These are phyloP conservation scores for Triops cancriformis DNA, from an alignment of 1,140 invertebrate species.

Conservation along the genomic window DNA sequence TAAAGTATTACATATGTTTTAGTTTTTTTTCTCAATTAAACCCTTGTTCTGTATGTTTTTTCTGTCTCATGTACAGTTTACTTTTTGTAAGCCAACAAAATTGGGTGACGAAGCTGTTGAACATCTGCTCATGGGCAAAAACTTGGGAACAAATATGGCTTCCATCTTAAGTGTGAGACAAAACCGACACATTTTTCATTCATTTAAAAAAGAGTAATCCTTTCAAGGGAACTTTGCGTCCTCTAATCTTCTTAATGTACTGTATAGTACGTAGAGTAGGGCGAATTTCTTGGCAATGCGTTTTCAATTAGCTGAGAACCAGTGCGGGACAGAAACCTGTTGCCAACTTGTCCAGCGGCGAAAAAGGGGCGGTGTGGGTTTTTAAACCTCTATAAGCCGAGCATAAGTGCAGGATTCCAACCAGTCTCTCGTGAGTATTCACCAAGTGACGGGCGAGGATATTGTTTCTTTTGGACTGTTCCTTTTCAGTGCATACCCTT, in stretches of 20 bases:
- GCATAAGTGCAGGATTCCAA: not conserved
- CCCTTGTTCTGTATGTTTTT: no score
- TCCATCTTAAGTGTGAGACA: no score
- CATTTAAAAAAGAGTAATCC: not conserved
- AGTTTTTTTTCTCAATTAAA: no score
- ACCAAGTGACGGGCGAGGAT: not conserved
- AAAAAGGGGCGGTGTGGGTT: not conserved
- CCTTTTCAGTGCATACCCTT: not conserved
- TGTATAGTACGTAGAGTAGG: not conserved
- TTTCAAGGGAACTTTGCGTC: not conserved
- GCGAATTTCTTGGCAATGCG: not conserved
- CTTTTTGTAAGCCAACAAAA: no score
- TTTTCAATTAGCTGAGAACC: constrained; percentile 1
- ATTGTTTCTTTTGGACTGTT: not conserved
- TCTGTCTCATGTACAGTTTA: no score
- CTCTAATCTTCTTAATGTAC: not conserved
- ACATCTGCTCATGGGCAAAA: no score
- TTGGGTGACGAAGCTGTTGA: no score
- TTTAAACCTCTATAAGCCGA: not conserved
- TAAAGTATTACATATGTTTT: no score
- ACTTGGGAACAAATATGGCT: no score
- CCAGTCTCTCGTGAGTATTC: constrained; percentile 8
- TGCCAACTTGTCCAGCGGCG: not conserved
- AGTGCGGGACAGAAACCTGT: not conserved
- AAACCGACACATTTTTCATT: not conserved